phyloP scores from a whole-genome alignment of 2,113 vertebrate species.

The Callipepla californica region DNA sequence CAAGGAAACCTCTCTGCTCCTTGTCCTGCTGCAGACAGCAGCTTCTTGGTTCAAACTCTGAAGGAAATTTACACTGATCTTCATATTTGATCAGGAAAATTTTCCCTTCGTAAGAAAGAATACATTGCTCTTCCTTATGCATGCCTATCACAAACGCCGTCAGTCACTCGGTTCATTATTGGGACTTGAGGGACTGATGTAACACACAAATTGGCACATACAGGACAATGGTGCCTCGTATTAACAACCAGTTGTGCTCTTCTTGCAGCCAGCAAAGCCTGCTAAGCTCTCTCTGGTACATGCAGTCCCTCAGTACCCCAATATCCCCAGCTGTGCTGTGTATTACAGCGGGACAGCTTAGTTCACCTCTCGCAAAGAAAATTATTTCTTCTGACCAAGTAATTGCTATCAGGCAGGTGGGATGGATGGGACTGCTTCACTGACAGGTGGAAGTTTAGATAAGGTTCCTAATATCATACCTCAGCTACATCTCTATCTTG shows the following conservation, averaged over 20 bases:
- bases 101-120: not conserved
- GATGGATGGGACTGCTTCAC: not conserved
- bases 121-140: too few species aligned
- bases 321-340: not conserved
- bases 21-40: not conserved
- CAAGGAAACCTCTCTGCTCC: not conserved
- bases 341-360: not conserved
- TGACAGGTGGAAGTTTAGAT: not conserved
- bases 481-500: not conserved
- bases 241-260: not conserved
- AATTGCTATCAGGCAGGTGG: not conserved
- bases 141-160: not conserved
- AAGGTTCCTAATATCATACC: not conserved
- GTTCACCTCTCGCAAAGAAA: slow-evolving; percentile 51
- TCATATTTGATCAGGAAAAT: not conserved
- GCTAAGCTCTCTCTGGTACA: not conserved
- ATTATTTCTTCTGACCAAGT: slow-evolving; percentile 15
- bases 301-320: not conserved
- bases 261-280: not conserved
- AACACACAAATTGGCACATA: not conserved
- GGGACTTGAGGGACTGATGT: not conserved
- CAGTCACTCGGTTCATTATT: not conserved
- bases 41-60: not conserved
- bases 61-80: not conserved
- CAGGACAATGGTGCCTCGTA: not conserved